These are phyloP conservation scores for Thereva nobilitata DNA, from an alignment of 2,888 invertebrate species.

Conservation along the genomic window DNA sequence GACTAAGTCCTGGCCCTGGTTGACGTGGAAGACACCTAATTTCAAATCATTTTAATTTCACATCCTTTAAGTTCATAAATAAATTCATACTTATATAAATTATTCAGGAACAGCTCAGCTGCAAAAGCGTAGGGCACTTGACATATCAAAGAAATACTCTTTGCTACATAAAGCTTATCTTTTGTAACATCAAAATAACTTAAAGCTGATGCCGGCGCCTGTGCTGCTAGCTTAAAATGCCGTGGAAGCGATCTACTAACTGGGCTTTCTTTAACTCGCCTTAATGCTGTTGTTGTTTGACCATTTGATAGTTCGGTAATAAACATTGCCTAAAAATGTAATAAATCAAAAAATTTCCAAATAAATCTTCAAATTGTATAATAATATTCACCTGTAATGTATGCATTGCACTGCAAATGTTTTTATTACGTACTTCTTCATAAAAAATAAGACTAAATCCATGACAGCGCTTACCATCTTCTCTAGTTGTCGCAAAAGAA, in stretches of 20 bases:
- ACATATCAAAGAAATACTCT: constrained; percentile 91
- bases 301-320: constrained; percentile 87
- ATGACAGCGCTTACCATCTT: constrained; percentile 93
- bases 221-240: constrained; percentile 83
- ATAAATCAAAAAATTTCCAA: constrained; percentile 20
- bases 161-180: constrained; percentile 93
- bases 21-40: constrained; percentile 76
- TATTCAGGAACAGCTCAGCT: constrained; percentile 82
- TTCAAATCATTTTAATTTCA: constrained; percentile 1
- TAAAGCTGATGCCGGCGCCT: constrained; percentile 74
- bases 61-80: constrained; percentile 1
- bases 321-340: constrained; percentile 73
- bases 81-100: constrained; percentile 75
- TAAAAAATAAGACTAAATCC: constrained; percentile 95
- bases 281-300: constrained; percentile 67
- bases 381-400: constrained; percentile 74
- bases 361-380: constrained; percentile 26
- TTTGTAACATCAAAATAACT: constrained; percentile 91
- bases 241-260: constrained; percentile 85
- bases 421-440: constrained; percentile 90
- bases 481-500: constrained; percentile 94
- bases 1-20: constrained; percentile 74
- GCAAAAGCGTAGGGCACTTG: constrained; percentile 89
- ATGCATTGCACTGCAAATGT: constrained; percentile 95
- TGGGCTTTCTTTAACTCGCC: constrained; percentile 68